Evolutionary conservation across 1,140 invertebrate species (phyloP).

Genomic region (Pseudomyrmex cubaensis): DNA sequence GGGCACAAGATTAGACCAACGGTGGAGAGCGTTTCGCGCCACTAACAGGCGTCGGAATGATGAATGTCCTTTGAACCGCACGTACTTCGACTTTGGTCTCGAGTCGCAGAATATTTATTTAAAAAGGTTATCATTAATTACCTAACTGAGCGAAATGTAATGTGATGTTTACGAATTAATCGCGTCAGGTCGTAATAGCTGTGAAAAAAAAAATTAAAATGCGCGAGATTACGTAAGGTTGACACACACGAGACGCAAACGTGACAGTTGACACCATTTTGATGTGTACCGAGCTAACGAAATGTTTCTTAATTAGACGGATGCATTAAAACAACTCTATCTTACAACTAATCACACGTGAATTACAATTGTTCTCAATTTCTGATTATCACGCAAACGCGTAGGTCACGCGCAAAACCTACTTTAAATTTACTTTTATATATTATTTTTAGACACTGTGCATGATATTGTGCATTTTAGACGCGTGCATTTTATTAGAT

Average conservation of each 20-base stretch:
- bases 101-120: conserved; percentile 41
- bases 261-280: conserved; percentile 35
- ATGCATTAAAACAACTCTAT: background rate
- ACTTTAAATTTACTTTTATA: background rate
- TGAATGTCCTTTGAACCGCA: conserved; percentile 69
- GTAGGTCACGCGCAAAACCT: no score
- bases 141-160: conserved; percentile 65
- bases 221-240: conserved; percentile 13
- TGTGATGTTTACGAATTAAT: conserved; percentile 20
- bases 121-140: conserved; percentile 65
- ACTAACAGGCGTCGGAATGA: conserved; percentile 77
- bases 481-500: background rate
- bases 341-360: background rate
- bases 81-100: conserved; percentile 6
- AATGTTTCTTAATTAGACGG: background rate
- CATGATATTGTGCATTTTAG: background rate
- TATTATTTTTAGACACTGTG: conserved; percentile 1
- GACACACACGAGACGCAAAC: conserved; percentile 36
- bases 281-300: conserved; percentile 25
- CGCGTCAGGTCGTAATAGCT: conserved; percentile 11
- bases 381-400: background rate
- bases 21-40: conserved; percentile 65
- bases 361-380: background rate
- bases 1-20: conserved; percentile 76
- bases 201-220: conserved; percentile 10